Percentiles rank a stretch among this genome's conserved stretches.
phyloP scores from a whole-genome alignment of 2,888 invertebrate genomes.

The Aradus depressus region DNA sequence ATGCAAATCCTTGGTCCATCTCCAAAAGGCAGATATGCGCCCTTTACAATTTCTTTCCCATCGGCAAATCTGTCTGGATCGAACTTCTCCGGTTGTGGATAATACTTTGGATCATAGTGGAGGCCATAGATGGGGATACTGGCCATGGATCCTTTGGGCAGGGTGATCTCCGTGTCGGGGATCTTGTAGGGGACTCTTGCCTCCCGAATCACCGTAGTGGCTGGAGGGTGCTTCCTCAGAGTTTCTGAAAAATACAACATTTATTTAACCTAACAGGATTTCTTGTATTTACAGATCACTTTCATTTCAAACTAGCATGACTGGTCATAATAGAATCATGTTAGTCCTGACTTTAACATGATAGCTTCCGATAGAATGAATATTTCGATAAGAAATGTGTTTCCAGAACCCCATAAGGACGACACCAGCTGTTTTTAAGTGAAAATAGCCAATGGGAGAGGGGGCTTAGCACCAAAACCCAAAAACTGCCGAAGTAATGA shows the following conservation, averaged over 20 bases:
- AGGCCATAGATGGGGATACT: slow-evolving; percentile 15
- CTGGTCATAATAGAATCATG: background rate
- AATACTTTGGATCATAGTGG: slow-evolving; percentile 23
- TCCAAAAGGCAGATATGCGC: slow-evolving; percentile 24
- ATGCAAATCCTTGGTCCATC: slow-evolving; percentile 25
- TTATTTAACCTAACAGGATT: background rate
- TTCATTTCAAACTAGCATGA: background rate
- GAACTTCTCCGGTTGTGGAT: slow-evolving; percentile 25
- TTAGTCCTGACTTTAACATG: too few species aligned
- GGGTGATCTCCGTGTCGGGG: slow-evolving; percentile 23
- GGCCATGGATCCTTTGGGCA: slow-evolving; percentile 9
- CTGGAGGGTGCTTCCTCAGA: slow-evolving; percentile 24
- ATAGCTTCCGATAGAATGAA: too few species aligned
- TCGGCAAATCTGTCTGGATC: slow-evolving; percentile 25
- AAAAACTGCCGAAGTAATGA: too few species aligned
- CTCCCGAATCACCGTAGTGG: slow-evolving; percentile 8
- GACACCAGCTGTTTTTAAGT: too few species aligned
- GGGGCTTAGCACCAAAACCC: too few species aligned
- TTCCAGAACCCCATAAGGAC: too few species aligned
- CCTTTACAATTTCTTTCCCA: slow-evolving; percentile 18
- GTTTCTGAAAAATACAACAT: slow-evolving; percentile 22
- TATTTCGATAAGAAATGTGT: too few species aligned
- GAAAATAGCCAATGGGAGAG: too few species aligned
- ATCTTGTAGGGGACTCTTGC: slow-evolving; percentile 29
- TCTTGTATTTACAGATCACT: background rate